phyloP scores from a whole-genome alignment of 2,888 invertebrate genomes.

The Chymomyza caudatula region DNA sequence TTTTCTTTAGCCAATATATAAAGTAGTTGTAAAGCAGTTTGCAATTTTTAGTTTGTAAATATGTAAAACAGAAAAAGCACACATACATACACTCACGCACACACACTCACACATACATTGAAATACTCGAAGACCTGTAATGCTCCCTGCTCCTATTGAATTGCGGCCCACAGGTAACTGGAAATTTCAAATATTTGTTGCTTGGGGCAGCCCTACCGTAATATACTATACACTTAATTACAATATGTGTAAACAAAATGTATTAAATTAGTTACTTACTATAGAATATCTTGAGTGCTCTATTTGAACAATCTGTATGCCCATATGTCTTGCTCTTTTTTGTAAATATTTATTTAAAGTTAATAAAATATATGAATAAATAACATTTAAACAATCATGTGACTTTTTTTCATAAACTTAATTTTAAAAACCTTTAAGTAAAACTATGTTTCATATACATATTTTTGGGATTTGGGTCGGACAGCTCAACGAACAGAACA shows the following conservation, averaged over 20 bases:
- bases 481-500: too few relatives aligned
- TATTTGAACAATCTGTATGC: slow-evolving; percentile 20
- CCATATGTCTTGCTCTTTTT: slow-evolving; percentile 59
- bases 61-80: slow-evolving; percentile 39
- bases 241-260: slow-evolving; percentile 39
- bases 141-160: slow-evolving; percentile 22
- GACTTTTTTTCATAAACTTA: neutral
- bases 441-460: too few relatives aligned
- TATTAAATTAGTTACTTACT: slow-evolving; percentile 56
- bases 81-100: neutral
- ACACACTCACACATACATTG: neutral
- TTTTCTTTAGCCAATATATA: slow-evolving; percentile 55
- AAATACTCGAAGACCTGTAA: slow-evolving; percentile 47
- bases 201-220: slow-evolving; percentile 4
- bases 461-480: too few relatives aligned
- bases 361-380: slow-evolving; percentile 67
- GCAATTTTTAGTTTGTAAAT: slow-evolving; percentile 63
- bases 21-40: slow-evolving; percentile 13
- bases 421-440: too few relatives aligned
- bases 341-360: slow-evolving; percentile 74
- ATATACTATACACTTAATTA: neutral
- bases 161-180: neutral
- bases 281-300: slow-evolving; percentile 32
- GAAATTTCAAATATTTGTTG: neutral
- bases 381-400: slow-evolving; percentile 24